These are phyloP conservation scores for Morbakka virulenta DNA, from an alignment of 30 jellyfish, hydroid and myxozoan species.

Conservation along the genomic window DNA sequence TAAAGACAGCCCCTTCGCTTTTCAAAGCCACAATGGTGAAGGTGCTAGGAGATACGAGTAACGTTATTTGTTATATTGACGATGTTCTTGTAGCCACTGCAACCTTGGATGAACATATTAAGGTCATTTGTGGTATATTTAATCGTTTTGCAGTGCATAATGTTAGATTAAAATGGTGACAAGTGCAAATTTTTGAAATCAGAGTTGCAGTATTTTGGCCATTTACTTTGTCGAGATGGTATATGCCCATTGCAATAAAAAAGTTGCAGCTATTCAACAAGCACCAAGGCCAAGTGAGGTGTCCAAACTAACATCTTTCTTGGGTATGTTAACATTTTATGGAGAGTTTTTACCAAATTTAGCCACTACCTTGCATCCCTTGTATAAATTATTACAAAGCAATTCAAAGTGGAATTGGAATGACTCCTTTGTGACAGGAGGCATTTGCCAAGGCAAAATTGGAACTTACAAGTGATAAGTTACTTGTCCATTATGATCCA, in stretches of 20 bases:
- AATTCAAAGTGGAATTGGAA: conserved; percentile 17
- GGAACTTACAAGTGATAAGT: too few species aligned
- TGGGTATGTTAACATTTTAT: conserved; percentile 46
- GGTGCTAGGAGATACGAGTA: background rate
- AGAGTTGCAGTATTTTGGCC: conserved; percentile 39
- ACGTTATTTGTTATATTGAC: conserved; percentile 19
- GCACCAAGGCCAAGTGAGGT: conserved; percentile 47
- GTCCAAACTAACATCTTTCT: conserved; percentile 20
- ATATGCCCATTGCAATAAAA: background rate
- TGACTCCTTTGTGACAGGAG: background rate
- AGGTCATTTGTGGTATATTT: conserved; percentile 5
- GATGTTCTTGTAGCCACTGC: conserved; percentile 35
- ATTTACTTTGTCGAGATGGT: conserved; percentile 33
- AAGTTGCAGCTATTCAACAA: conserved; percentile 38
- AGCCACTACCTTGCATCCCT: too few species aligned
- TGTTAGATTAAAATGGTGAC: background rate
- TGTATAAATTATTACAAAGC: too few species aligned
- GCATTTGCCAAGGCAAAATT: too few species aligned
- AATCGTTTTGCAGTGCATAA: background rate
- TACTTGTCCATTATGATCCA: too few species aligned
- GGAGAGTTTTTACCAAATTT: conserved; percentile 33
- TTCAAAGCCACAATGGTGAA: conserved; percentile 43
- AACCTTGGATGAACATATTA: conserved; percentile 28
- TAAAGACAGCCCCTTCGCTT: conserved; percentile 36
- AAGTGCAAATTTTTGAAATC: conserved; percentile 34